These are phyloP conservation scores for Papilio glaucus DNA, from an alignment of 1,140 invertebrate species.

Conservation along the genomic window DNA sequence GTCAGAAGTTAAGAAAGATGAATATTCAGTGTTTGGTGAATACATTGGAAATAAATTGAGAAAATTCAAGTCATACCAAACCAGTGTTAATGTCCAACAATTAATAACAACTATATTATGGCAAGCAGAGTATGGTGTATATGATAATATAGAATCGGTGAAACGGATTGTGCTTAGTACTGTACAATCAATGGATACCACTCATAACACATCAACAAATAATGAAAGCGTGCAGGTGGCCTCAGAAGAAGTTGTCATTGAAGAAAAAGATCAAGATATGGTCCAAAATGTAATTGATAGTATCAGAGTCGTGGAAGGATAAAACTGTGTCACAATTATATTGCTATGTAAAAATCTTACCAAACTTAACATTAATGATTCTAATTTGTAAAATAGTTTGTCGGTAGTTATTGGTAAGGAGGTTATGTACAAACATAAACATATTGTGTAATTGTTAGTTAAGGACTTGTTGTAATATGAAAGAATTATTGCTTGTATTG, in stretches of 20 bases:
- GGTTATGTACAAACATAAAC: neutral
- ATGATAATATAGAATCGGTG: slow-evolving; percentile 71
- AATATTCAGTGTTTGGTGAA: slow-evolving; percentile 71
- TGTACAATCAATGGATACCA: slow-evolving; percentile 53
- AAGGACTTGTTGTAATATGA: no score
- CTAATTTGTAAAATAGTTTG: slow-evolving; percentile 10
- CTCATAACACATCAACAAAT: slow-evolving; percentile 38
- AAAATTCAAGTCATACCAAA: slow-evolving; percentile 65
- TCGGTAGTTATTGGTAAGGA: neutral
- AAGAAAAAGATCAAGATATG: slow-evolving; percentile 21
- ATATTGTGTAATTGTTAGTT: neutral
- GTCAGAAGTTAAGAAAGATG: slow-evolving; percentile 53
- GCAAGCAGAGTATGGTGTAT: slow-evolving; percentile 76
- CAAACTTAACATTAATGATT: slow-evolving; percentile 3
- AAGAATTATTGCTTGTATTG: no score
- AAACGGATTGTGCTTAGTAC: slow-evolving; percentile 68
- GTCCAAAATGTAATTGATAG: slow-evolving; percentile 19
- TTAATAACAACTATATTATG: slow-evolving; percentile 76
- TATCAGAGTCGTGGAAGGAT: slow-evolving; percentile 20
- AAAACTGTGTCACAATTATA: neutral
- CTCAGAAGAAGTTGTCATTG: slow-evolving; percentile 17
- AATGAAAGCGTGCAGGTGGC: slow-evolving; percentile 25
- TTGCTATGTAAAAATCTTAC: slow-evolving; percentile 16
- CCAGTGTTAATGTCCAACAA: slow-evolving; percentile 72
- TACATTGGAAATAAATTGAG: slow-evolving; percentile 75